Evolutionary conservation across 30 jellyfish, hydroid and myxozoan species (phyloP).

Genomic region (Haliclystus octoradiatus): DNA sequence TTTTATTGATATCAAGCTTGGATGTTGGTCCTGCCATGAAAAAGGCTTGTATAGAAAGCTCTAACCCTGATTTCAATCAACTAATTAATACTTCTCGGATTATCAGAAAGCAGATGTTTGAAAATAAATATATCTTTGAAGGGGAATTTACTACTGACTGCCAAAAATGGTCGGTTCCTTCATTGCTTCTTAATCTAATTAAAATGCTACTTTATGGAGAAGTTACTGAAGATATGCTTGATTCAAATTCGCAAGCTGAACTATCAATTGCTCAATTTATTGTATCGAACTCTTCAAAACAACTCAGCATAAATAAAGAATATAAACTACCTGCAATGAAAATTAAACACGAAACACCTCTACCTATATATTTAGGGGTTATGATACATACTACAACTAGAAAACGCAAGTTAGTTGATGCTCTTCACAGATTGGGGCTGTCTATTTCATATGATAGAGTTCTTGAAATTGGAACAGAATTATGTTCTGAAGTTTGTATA

Average conservation of each 20-base stretch:
- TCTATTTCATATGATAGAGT: conserved; percentile 27
- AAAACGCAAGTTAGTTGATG: conserved; percentile 20
- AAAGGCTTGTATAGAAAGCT: not conserved
- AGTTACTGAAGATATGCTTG: not conserved
- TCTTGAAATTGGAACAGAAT: conserved; percentile 10
- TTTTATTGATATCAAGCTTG: not conserved
- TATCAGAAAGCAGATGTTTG: not conserved
- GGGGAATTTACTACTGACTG: not conserved
- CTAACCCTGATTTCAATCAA: not conserved
- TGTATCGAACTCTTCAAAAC: not conserved
- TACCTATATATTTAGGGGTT: conserved; percentile 5
- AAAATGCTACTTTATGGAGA: not conserved
- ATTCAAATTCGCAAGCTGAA: not conserved
- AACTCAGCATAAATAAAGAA: too few relatives aligned
- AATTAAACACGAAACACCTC: not conserved
- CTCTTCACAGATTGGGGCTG: conserved; percentile 18
- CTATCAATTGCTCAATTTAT: not conserved
- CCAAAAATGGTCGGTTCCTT: not conserved
- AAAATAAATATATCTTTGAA: too few relatives aligned
- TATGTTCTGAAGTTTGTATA: conserved; percentile 5
- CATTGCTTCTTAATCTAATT: not conserved
- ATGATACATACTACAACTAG: conserved; percentile 27
- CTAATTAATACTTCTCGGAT: not conserved
- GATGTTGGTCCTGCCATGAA: conserved; percentile 8
- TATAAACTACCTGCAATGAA: not conserved